Evolutionary conservation across 37 sponge, comb jelly and placozoan genomes (phyloP).

Genomic region (Cladorhizidae sp.): DNA sequence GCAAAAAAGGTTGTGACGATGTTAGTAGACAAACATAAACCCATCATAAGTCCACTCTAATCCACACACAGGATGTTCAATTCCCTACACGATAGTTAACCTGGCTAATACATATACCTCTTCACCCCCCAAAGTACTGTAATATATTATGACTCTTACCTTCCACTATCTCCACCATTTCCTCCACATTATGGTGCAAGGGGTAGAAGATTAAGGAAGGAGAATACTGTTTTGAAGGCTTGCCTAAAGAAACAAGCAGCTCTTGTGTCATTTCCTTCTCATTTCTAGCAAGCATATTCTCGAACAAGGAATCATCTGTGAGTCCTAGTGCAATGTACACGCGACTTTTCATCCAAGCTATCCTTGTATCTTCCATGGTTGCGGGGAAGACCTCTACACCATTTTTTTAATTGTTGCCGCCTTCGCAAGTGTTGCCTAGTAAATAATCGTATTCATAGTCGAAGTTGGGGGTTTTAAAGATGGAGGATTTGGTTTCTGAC

Average conservation of each 20-base stretch:
- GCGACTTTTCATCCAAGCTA: conserved; percentile 88
- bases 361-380: conserved; percentile 81
- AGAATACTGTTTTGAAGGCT: conserved; percentile 22
- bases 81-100: too few species aligned
- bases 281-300: conserved; percentile 70
- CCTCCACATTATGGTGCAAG: conserved; percentile 56
- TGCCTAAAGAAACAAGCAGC: conserved; percentile 58
- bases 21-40: too few species aligned
- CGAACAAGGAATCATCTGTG: conserved; percentile 69
- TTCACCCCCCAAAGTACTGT: too few species aligned
- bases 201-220: conserved; percentile 72
- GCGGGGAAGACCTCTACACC: too few species aligned
- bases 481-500: not conserved
- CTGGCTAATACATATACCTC: too few species aligned
- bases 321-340: conserved; percentile 71
- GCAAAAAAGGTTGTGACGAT: too few species aligned
- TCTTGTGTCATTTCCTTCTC: conserved; percentile 32
- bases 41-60: too few species aligned
- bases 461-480: conserved; percentile 3
- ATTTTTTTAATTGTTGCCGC: not conserved
- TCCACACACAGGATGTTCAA: too few species aligned
- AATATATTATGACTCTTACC: conserved; percentile 46
- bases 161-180: conserved; percentile 66
- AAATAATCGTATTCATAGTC: conserved; percentile 10
- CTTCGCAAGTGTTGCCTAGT: conserved; percentile 2